Conservation (phyloP, 2,797 vertebrate species). For the Anabacerthia variegaticeps region DNA sequence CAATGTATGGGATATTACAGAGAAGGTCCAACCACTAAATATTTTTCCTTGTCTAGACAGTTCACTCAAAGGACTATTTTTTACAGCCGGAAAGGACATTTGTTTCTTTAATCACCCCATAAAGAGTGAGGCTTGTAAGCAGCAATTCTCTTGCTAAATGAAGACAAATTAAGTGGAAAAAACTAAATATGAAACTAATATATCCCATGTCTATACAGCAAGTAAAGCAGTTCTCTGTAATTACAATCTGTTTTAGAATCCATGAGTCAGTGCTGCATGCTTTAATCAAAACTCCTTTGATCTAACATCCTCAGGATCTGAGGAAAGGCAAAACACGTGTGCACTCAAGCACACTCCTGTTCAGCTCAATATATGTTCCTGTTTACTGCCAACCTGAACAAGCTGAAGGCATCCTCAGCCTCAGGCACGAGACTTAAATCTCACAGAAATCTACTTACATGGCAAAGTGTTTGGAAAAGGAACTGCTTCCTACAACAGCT, state of each 20-base stretch:
- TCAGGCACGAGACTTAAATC: neutral
- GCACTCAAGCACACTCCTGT: neutral
- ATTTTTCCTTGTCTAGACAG: slow-evolving; percentile 75
- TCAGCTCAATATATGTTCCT: neutral
- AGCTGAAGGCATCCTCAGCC: neutral
- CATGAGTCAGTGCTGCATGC: neutral
- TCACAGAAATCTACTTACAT: neutral
- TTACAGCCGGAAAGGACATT: slow-evolving; percentile 70
- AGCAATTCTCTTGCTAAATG: neutral
- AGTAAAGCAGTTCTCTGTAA: neutral
- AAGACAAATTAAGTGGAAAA: neutral
- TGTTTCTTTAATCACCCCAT: slow-evolving; percentile 21
- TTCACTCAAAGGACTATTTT: slow-evolving; percentile 70
- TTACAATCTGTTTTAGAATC: neutral
- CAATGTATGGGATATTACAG: neutral
- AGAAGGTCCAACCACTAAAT: slow-evolving; percentile 55
- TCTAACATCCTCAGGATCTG: neutral
- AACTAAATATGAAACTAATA: neutral
- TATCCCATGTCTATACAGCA: neutral
- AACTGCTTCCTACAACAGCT: neutral
- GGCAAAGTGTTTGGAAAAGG: neutral
- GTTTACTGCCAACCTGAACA: neutral
- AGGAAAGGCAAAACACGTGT: neutral
- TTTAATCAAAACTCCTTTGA: slow-evolving; percentile 15
- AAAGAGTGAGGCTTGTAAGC: slow-evolving; percentile 46